These are phyloP conservation scores for Otus sunia DNA, from an alignment of 2,113 vertebrate species.

Conservation along the genomic window DNA sequence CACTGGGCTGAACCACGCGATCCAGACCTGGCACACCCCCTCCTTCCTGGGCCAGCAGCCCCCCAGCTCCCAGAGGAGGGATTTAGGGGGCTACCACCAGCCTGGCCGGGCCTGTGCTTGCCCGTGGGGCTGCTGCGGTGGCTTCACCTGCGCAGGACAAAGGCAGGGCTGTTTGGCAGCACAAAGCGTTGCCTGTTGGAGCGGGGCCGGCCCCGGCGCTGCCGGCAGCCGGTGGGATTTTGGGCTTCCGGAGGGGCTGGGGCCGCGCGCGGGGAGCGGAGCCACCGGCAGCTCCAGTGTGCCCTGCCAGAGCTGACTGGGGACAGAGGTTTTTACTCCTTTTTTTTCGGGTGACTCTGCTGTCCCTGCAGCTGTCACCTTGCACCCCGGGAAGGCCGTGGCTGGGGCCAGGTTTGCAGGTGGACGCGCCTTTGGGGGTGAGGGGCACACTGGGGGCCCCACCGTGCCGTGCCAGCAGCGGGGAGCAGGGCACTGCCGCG, in stretches of 20 bases:
- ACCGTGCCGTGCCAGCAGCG: neutral
- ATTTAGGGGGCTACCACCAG: neutral
- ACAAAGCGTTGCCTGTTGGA: conserved; percentile 46
- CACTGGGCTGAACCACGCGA: too few species aligned
- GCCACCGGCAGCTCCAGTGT: neutral
- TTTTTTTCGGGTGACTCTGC: neutral
- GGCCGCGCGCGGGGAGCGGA: neutral
- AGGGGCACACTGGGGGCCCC: neutral
- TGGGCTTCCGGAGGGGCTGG: neutral
- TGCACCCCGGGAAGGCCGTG: neutral
- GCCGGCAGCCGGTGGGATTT: neutral
- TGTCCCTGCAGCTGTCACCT: neutral
- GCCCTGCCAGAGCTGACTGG: neutral
- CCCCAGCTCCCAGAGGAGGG: neutral
- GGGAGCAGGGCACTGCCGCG: fast-evolving
- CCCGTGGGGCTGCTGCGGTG: fast-evolving
- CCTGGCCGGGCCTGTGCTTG: neutral
- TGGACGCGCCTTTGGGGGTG: neutral
- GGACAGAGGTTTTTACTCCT: neutral
- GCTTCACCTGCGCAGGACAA: conserved; percentile 29
- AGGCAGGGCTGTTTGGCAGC: neutral
- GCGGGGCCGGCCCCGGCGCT: neutral
- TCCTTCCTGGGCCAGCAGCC: fast-evolving
- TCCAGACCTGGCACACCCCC: neutral
- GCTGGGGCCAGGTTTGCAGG: neutral